phyloP scores from a whole-genome alignment of 1,140 invertebrate genomes.

The Philotrypesis tridentata region DNA sequence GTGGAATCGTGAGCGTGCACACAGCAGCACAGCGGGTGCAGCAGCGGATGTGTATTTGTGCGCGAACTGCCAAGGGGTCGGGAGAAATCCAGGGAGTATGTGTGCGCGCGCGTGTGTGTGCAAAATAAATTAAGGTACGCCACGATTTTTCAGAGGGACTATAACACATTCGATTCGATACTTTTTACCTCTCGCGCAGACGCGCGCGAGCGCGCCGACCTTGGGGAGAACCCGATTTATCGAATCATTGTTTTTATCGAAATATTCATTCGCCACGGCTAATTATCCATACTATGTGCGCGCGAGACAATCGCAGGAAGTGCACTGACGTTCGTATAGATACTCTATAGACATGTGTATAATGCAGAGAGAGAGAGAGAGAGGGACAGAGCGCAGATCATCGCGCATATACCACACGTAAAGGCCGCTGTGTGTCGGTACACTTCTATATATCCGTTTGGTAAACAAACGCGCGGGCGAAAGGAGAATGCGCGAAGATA shows the following conservation, averaged over 20 bases:
- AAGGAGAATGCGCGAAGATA: constrained; percentile 12
- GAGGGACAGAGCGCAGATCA: neutral
- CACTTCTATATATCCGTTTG: neutral
- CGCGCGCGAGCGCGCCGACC: too few relatives aligned
- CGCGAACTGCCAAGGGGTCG: neutral
- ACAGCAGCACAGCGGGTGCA: constrained; percentile 1
- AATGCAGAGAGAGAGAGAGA: too few relatives aligned
- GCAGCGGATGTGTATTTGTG: neutral
- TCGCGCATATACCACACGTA: neutral
- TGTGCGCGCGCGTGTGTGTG: neutral
- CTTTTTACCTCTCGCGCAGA: neutral
- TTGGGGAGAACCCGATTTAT: neutral
- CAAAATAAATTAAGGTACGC: constrained; percentile 4
- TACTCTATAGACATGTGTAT: too few relatives aligned
- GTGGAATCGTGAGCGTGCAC: too few relatives aligned
- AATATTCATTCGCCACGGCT: neutral
- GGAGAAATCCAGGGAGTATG: constrained; percentile 14
- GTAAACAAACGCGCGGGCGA: constrained; percentile 40
- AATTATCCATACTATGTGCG: constrained; percentile 6
- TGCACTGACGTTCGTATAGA: too few relatives aligned
- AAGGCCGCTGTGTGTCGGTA: neutral
- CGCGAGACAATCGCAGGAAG: neutral
- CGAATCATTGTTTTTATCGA: neutral
- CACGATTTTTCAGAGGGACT: constrained; percentile 5
- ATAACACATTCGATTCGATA: constrained; percentile 14